Evolutionary conservation across 2,113 vertebrate genomes (phyloP).

Genomic region (Amphiprion percula): DNA sequence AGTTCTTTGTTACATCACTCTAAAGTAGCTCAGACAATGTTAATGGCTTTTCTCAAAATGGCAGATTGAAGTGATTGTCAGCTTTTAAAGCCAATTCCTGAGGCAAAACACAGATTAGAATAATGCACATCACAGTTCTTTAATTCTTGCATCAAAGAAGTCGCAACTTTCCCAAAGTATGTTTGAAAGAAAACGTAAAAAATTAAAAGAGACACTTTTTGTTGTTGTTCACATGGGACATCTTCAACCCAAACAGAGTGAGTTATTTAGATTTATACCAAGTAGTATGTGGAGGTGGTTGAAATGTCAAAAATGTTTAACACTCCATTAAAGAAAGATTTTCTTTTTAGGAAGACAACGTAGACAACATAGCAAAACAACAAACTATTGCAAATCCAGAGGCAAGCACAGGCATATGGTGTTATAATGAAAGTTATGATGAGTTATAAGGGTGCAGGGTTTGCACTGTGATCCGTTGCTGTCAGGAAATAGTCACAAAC

Average conservation of each 20-base stretch:
- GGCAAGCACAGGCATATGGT: too few species aligned
- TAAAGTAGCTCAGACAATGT: slow-evolving; percentile 47
- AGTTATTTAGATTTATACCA: slow-evolving; percentile 11
- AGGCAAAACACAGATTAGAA: slow-evolving; percentile 36
- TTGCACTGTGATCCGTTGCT: too few species aligned
- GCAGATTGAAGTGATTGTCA: slow-evolving; percentile 46
- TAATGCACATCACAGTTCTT: slow-evolving; percentile 1
- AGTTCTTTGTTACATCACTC: slow-evolving; percentile 23
- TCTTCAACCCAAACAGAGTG: not conserved
- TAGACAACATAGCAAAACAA: not conserved
- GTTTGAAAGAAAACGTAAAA: not conserved
- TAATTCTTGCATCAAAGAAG: slow-evolving; percentile 18
- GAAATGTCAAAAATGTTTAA: not conserved
- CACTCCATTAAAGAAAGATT: not conserved
- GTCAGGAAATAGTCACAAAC: too few species aligned
- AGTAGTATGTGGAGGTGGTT: not conserved
- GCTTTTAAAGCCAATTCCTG: slow-evolving; percentile 27
- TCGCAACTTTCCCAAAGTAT: not conserved
- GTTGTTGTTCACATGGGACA: not conserved
- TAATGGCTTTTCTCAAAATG: slow-evolving; percentile 44
- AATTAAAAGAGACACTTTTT: not conserved
- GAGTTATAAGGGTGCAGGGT: too few species aligned
- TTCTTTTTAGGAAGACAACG: too few species aligned
- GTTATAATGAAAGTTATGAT: too few species aligned
- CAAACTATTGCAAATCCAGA: not conserved